Percentiles rank a stretch among this genome's conserved stretches.
Conservation (phyloP, 2,113 vertebrate species). For the Orcinus orca region DNA sequence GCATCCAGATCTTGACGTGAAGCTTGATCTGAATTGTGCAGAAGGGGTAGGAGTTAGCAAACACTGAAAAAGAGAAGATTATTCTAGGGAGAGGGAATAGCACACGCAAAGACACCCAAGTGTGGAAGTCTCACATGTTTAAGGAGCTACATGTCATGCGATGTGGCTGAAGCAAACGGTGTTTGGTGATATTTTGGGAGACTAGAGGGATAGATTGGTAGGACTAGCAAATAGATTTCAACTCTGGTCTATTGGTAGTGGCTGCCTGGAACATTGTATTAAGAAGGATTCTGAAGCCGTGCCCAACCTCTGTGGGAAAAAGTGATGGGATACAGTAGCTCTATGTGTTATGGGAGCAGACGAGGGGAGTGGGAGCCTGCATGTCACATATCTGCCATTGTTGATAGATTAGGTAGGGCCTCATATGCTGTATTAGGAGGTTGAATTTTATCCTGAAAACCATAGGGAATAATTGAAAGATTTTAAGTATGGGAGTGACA, state of each 20-base stretch:
- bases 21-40: background rate
- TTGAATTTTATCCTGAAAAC: slow-evolving; percentile 45
- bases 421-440: background rate
- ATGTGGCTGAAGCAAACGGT: background rate
- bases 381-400: background rate
- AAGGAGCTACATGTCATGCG: background rate
- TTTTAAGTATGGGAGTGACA: slow-evolving; percentile 11
- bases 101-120: background rate
- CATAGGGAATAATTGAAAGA: background rate
- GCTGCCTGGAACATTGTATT: background rate
- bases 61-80: background rate
- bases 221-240: background rate
- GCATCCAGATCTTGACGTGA: background rate
- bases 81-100: background rate
- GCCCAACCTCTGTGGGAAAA: background rate
- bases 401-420: background rate
- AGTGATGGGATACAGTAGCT: background rate
- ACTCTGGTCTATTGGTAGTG: background rate
- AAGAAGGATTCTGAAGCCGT: background rate
- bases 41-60: background rate
- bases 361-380: background rate
- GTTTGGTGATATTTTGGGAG: background rate
- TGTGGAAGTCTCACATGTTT: background rate
- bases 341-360: background rate
- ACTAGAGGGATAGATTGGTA: background rate